phyloP scores from a whole-genome alignment of 2,797 vertebrate species.

The Apogon talboti region DNA sequence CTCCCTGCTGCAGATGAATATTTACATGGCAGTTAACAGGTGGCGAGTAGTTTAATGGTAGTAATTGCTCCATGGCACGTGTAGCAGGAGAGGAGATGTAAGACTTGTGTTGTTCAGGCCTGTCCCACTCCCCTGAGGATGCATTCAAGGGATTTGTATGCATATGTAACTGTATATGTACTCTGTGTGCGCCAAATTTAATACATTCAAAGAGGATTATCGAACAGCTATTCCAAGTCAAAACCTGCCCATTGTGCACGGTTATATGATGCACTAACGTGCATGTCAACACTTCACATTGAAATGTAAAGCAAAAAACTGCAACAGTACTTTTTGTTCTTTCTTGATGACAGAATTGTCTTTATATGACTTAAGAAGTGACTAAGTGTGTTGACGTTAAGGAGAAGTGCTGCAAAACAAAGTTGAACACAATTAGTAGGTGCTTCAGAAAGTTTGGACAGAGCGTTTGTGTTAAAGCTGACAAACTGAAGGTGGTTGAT shows the following conservation, averaged over 20 bases:
- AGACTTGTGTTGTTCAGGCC: constrained; percentile 49
- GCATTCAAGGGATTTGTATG: constrained; percentile 43
- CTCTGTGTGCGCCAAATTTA: constrained; percentile 37
- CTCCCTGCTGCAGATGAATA: constrained; percentile 74
- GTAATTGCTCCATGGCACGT: constrained; percentile 75
- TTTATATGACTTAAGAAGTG: too few species aligned
- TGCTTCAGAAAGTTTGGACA: background rate
- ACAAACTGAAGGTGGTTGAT: too few species aligned
- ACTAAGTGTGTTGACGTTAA: background rate
- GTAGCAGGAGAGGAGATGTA: constrained; percentile 58
- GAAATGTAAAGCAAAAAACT: background rate
- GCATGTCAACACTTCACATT: constrained; percentile 6
- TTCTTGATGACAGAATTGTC: background rate
- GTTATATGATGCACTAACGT: background rate
- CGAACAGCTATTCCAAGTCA: background rate
- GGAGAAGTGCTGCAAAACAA: too few species aligned
- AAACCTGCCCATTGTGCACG: background rate
- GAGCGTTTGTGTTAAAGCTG: background rate
- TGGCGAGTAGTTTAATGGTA: constrained; percentile 78
- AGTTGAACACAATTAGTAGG: background rate
- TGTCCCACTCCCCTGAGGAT: constrained; percentile 51
- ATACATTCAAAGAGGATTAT: constrained; percentile 4
- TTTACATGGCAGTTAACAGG: constrained; percentile 85
- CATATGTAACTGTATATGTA: constrained; percentile 16
- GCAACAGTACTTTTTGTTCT: background rate